These are phyloP conservation scores for Chrysolina oricalcia DNA, from an alignment of 2,888 invertebrate species.

Conservation along the genomic window DNA sequence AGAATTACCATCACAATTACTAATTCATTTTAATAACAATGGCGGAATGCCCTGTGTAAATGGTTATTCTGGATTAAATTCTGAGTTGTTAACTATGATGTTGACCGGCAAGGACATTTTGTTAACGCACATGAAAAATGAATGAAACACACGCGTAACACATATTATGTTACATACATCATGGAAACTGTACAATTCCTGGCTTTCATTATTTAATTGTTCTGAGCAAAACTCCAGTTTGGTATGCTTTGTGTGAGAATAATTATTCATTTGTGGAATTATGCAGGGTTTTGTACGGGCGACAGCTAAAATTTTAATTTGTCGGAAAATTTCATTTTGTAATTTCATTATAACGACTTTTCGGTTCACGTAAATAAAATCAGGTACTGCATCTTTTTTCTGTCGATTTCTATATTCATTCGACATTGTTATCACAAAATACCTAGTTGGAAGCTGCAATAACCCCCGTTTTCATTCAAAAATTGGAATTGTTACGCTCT, in stretches of 20 bases:
- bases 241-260: conserved; percentile 1
- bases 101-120: conserved; percentile 8
- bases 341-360: neutral
- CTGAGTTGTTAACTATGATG: conserved; percentile 16
- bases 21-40: conserved; percentile 14
- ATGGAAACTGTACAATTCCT: neutral
- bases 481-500: no score
- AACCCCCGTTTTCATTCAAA: no score
- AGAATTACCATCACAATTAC: neutral
- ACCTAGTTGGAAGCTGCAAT: no score
- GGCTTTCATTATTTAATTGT: conserved; percentile 3
- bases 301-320: neutral
- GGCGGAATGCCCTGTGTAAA: conserved; percentile 9
- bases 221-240: conserved; percentile 18
- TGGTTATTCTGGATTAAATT: conserved; percentile 2
- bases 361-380: neutral
- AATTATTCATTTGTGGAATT: conserved; percentile 28
- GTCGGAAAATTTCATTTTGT: neutral
- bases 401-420: no score
- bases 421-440: no score
- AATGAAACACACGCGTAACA: conserved; percentile 5
- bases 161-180: conserved; percentile 16
- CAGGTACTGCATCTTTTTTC: no score
- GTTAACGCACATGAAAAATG: conserved; percentile 12
- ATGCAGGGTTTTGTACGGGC: neutral